phyloP scores from a whole-genome alignment of 2,888 invertebrate genomes.

The Agrilus biguttatus region DNA sequence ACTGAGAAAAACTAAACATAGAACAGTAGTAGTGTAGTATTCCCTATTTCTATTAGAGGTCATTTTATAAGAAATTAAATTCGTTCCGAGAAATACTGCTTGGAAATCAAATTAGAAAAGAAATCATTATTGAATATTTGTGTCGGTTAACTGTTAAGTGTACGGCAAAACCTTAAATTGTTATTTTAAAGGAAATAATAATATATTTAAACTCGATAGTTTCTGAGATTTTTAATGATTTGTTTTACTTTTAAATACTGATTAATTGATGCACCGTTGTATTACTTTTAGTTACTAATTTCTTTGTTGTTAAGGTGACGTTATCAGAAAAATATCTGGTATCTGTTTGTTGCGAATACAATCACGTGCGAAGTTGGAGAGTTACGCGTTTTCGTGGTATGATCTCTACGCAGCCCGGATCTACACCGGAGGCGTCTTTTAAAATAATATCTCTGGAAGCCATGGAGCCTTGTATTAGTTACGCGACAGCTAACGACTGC shows the following conservation, averaged over 20 bases:
- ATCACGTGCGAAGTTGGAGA: slow-evolving; percentile 95
- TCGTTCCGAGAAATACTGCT: too few relatives aligned
- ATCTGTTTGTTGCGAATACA: slow-evolving; percentile 94
- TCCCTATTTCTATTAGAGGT: too few relatives aligned
- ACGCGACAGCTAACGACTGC: slow-evolving; percentile 49
- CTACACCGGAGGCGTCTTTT: slow-evolving; percentile 93
- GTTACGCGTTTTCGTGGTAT: slow-evolving; percentile 94
- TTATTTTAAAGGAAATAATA: too few relatives aligned
- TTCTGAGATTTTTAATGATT: neutral
- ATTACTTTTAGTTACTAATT: slow-evolving; percentile 3
- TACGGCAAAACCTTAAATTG: too few relatives aligned
- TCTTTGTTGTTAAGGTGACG: slow-evolving; percentile 52
- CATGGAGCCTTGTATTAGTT: slow-evolving; percentile 49
- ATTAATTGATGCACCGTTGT: neutral
- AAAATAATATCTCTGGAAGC: slow-evolving; percentile 77
- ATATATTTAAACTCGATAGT: too few relatives aligned
- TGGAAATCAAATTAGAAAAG: neutral
- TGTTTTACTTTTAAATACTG: neutral
- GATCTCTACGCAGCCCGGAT: slow-evolving; percentile 98
- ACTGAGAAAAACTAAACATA: too few relatives aligned
- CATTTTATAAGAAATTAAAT: too few relatives aligned
- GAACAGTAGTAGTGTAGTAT: too few relatives aligned
- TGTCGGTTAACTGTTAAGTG: too few relatives aligned
- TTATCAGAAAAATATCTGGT: slow-evolving; percentile 90
- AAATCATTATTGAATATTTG: too few relatives aligned